Evolutionary conservation across 1,140 invertebrate genomes (phyloP), one percentile per base, ranked within the genome.

Genomic region (Macrobrachium rosenbergii): DNA sequence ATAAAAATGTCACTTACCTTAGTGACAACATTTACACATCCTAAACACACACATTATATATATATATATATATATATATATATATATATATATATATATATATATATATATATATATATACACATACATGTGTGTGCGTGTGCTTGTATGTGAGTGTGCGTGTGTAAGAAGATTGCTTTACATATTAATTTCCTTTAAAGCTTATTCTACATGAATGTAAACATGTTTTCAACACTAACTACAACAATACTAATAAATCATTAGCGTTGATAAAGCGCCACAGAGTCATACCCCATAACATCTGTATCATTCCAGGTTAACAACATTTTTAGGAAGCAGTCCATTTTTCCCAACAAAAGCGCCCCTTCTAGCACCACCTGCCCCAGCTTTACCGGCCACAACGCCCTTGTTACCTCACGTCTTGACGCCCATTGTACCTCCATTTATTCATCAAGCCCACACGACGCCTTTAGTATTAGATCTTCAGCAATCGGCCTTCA

Each of bases 401-500:
- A 19, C 45, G 8, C 83, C 45, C 5, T 59, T 37, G 2, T 52
- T 73, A 8, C 23, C 75, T 11, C 78, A 78, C 14, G 69, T 67
- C 16, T 17, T 63, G 11, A 63, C 69, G 16, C 78, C 52, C 58
- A 64, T 60, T 64, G 62, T 64, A 2, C 77, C 79, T 6, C 37
- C 28, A n/a, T 59, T 43, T 8, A 5, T 85, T 23, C 58, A 63
- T 0, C 83, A 63, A 21, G 59, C 62, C 43, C 77, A 75, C 19
- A 52, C 52, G 52, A 52, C 52, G 52, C 52, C 52, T 8, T 52
- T 12, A 52, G 52, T 52, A 8, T 10, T 52, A 12, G 52, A 52
- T 12, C 52, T 52, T 52, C 52, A 52, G 52, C 52, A 52, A 52
- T 81, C 85, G 16, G 78, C 85, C 78, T 87, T 87, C 79, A 87